These are phyloP conservation scores for Spinus olivaceus DNA, from an alignment of 2,797 vertebrate genomes.

Conservation along the genomic window DNA sequence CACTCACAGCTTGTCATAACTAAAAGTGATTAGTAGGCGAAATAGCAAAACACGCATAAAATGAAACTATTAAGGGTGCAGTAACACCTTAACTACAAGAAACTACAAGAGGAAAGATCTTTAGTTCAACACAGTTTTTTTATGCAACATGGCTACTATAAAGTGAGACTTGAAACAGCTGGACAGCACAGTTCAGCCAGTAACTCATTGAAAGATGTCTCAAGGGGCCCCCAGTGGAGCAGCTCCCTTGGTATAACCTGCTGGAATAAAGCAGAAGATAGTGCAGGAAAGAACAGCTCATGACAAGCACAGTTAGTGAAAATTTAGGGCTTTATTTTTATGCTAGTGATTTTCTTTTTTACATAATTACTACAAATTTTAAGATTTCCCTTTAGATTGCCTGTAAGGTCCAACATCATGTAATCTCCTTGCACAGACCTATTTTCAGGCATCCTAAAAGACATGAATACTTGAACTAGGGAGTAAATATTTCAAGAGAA, in stretches of 20 bases:
- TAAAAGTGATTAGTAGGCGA: not conserved
- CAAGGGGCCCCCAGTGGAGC: not conserved
- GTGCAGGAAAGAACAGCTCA: conserved; percentile 35
- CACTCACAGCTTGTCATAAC: not conserved
- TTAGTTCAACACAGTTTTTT: not conserved
- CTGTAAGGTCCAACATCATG: not conserved
- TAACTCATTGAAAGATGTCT: not conserved
- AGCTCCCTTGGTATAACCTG: not conserved
- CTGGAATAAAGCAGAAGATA: conserved; percentile 33
- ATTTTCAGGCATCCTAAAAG: not conserved
- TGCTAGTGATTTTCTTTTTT: not conserved
- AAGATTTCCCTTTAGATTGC: not conserved
- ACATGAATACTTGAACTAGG: not conserved
- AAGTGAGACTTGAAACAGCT: not conserved
- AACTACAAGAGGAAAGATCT: not conserved
- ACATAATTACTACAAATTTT: not conserved
- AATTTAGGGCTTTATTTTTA: not conserved
- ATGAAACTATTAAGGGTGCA: not conserved
- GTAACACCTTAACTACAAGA: not conserved
- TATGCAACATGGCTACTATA: not conserved
- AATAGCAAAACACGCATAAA: not conserved
- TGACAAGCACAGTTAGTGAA: conserved; percentile 52
- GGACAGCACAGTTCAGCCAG: not conserved
- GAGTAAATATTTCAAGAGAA: not conserved
- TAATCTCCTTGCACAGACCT: not conserved